phyloP scores from a whole-genome alignment of 2,797 vertebrate genomes.

The Muraenolepis orangiensis region DNA sequence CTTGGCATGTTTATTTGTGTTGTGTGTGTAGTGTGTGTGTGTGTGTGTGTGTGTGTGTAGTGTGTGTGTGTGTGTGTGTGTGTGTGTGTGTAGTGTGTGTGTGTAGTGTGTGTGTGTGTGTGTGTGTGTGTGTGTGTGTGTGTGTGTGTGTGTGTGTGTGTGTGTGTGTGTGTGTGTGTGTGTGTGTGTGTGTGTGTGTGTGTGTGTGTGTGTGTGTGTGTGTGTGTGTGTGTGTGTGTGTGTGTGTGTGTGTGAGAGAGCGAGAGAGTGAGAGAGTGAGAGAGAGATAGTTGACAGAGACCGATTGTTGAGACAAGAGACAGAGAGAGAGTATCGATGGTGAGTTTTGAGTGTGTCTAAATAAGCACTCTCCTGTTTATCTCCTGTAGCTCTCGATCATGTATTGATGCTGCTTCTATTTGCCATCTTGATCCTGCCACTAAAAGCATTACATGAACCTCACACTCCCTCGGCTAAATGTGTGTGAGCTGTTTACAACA shows the following conservation, averaged over 20 bases:
- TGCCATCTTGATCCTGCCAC: neutral
- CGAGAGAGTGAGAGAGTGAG: too few relatives aligned
- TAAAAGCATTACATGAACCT: neutral
- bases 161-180: too few relatives aligned
- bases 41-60: neutral
- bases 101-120: neutral
- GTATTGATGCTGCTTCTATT: neutral
- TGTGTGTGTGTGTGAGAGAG: too few relatives aligned
- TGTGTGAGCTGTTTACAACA: constrained; percentile 35
- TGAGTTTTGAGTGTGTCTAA: neutral
- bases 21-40: neutral
- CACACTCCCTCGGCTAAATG: constrained; percentile 19
- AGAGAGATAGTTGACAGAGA: neutral
- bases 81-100: too few relatives aligned
- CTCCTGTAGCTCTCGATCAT: neutral
- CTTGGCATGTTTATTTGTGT: neutral
- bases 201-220: neutral
- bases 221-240: too few relatives aligned
- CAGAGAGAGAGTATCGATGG: neutral
- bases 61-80: too few relatives aligned
- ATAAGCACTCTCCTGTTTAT: neutral
- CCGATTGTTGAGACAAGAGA: neutral
- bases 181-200: neutral
- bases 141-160: too few relatives aligned
- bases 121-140: neutral